These are phyloP conservation scores for Rhinophrynus dorsalis DNA, from an alignment of 2,797 vertebrate species.

Conservation along the genomic window DNA sequence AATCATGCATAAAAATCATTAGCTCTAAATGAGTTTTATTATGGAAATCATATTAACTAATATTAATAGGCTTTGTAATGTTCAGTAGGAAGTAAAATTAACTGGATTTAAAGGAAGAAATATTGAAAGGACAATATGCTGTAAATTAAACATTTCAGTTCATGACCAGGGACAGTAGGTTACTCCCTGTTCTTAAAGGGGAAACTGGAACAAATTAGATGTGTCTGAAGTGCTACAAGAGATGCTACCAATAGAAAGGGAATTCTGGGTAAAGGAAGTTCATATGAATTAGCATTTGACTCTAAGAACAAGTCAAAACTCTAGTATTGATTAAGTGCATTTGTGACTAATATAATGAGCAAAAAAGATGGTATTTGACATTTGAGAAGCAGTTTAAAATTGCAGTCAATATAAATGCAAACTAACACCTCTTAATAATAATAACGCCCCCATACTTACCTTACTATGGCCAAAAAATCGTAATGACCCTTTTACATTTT, in stretches of 20 bases:
- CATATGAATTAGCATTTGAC: not conserved
- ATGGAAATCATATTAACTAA: slow-evolving; percentile 12
- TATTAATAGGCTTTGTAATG: slow-evolving; percentile 26
- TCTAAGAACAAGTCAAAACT: slow-evolving; percentile 3
- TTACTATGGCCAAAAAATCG: too few species aligned
- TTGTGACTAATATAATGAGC: not conserved
- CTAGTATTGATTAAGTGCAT: slow-evolving; percentile 5
- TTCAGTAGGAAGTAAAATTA: slow-evolving; percentile 21
- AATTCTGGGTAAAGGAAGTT: slow-evolving; percentile 1
- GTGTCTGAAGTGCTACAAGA: slow-evolving; percentile 34
- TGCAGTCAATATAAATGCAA: too few species aligned
- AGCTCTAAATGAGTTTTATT: slow-evolving; percentile 16
- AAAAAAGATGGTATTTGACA: not conserved
- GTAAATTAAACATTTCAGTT: slow-evolving; percentile 29
- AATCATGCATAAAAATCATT: slow-evolving; percentile 28
- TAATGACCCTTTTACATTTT: too few species aligned
- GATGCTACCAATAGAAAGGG: slow-evolving; percentile 28
- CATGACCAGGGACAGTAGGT: slow-evolving; percentile 6
- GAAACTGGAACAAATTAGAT: slow-evolving; percentile 32
- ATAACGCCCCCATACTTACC: too few species aligned
- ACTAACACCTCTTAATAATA: too few species aligned
- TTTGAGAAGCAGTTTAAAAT: too few species aligned
- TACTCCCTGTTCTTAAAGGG: slow-evolving; percentile 14
- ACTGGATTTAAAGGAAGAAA: slow-evolving; percentile 1
- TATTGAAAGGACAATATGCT: slow-evolving; percentile 10